Evolutionary conservation across 2,113 vertebrate genomes (phyloP).

Genomic region (Atrichornis clamosus): DNA sequence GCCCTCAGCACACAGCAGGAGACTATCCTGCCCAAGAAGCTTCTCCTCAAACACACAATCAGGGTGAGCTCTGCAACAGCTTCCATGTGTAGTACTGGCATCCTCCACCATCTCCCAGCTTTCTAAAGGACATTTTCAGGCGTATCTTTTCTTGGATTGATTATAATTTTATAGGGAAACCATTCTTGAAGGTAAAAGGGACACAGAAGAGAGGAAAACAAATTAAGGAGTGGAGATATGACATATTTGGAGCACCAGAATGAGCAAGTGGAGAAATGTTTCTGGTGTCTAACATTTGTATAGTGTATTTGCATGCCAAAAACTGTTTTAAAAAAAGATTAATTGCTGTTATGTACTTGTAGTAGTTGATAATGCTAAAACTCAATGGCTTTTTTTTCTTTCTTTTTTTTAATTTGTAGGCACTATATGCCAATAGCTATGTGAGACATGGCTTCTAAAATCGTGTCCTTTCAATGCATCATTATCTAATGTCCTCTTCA

Average conservation of each 20-base stretch:
- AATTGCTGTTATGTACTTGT: neutral
- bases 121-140: neutral
- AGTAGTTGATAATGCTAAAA: neutral
- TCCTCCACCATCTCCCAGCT: neutral
- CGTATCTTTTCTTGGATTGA: neutral
- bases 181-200: neutral
- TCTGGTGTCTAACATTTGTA: neutral
- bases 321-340: neutral
- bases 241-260: neutral
- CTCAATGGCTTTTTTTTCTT: fast-evolving
- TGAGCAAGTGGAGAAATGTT: neutral
- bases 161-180: neutral
- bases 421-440: neutral
- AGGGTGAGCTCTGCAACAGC: neutral
- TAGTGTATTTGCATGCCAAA: neutral
- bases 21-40: neutral
- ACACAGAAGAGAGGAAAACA: neutral
- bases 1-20: neutral
- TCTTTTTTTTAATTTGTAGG: neutral
- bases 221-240: neutral
- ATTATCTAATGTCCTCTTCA: neutral
- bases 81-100: fast-evolving
- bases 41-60: neutral
- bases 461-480: neutral
- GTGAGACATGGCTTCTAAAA: neutral